Conservation (phyloP, 2,113 vertebrate species). For the Grammomys dolichurus region DNA sequence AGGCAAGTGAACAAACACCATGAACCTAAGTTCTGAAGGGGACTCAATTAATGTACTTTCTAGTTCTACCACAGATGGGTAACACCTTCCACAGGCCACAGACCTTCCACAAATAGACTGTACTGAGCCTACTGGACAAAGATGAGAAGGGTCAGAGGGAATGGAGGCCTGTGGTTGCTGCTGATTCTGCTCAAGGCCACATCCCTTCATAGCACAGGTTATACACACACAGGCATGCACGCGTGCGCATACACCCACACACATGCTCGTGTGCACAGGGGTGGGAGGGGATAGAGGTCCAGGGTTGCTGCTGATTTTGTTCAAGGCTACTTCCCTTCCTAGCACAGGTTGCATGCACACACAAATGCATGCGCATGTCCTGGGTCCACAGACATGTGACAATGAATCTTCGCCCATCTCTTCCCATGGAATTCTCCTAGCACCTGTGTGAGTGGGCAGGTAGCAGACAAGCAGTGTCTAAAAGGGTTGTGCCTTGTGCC, state of each 20-base stretch:
- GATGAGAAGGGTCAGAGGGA: background rate
- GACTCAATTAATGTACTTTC: fast-evolving
- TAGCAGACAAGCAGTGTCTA: background rate
- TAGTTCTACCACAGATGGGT: background rate
- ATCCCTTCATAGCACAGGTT: background rate
- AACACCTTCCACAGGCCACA: background rate
- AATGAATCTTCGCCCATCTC: background rate
- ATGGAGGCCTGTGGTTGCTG: background rate
- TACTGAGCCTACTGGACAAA: background rate
- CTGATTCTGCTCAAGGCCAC: background rate
- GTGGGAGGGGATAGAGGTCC: background rate
- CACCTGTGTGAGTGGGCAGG: background rate
- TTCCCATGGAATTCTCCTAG: background rate
- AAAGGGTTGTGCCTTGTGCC: background rate
- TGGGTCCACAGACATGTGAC: background rate
- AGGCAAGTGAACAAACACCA: background rate
- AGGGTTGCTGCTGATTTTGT: background rate
- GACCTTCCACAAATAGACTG: background rate
- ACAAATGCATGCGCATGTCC: too few relatives aligned
- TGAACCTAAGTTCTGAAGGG: background rate
- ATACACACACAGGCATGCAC: background rate
- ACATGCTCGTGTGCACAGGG: background rate
- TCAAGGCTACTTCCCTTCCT: background rate
- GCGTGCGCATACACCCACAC: fast-evolving
- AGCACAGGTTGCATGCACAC: background rate